Base-by-base conservation (phyloP, 2,797 vertebrate species). In the Periparus ater region DNA sequence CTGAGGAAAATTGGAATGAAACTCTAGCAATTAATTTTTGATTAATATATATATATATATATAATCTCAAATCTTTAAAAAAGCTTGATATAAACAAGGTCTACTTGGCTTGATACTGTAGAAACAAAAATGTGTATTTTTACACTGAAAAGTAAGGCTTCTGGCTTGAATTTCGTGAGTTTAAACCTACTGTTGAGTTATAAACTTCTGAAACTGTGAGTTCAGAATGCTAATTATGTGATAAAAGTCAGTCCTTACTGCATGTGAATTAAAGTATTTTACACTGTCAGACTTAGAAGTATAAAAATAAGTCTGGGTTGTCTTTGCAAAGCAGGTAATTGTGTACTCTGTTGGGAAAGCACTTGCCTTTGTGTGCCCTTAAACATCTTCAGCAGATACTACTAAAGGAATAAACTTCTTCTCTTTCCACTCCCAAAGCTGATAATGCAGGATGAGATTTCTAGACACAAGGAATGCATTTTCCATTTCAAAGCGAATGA, bases 191-290 rank as follows among this genome's bases (percentile, higher is more conserved):
- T 70, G 48, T 73, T 95, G 88, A 91, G 63, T 93, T 90, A 88
- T 57, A 94, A 89, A 93, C 71, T 83, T 93, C 70, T 63, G 74
- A 93, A 96, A 94, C 42, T 63, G 70, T 81, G 77, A 76, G 71
- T 95, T 93, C 76, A 74, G 91, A 95, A 94, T 92, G 74, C 62
- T 95, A 95, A 95, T 91, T 86, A 72, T 78, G 81, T 81, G 91
- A 94, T 81, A 94, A 93, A 95, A 95, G 91, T 78, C 79, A 90
- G 10, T 62, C 54, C 88, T 86, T 34, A 60, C 62, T 73, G 76
- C 0, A 18, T 76, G 36, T 84, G 74, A 95, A 86, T 48, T 57
- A 81, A 96, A 94, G 62, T 42, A 70, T 82, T 68, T 67, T 71
- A 91, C 23, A 76, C 48, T 77, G n/a, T 57, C 77, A 87, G 48